Evolutionary conservation across 2,797 vertebrate genomes (phyloP), one percentile per base, ranked within the genome.

Genomic region (Yasuhikotakia modesta): DNA sequence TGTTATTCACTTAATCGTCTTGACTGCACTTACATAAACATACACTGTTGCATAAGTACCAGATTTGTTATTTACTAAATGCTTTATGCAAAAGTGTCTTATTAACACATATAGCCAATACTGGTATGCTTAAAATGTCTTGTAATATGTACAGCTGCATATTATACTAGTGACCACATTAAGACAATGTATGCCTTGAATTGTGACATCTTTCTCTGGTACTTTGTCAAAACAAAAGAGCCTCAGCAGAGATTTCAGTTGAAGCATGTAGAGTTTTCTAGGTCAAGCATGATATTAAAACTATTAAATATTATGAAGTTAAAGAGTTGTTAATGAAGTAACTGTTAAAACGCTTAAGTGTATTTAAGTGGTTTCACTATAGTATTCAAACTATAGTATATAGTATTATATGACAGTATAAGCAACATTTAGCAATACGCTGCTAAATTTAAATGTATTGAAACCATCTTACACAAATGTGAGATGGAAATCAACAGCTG

Each of bases 141-240:
- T 87, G 86, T 89, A 87, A 87, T 86, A 87, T 89, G 89, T 91
- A 88, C 90, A 89, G 87, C 87, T 88, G 84, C 90, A 85, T 89
- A 73, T 73, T 87, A 87, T 91, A 90, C 87, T 91, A 90, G 91
- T 89, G 86, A 84, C 85, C 87, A 88, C 92, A 89, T 89, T 87
- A 85, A 87, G 85, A 90, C 80, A 72, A 87, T 85, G 78, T 90
- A 87, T 90, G 86, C 88, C 80, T 89, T 91, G 85, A 90, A 89
- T 90, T 86, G 87, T 88, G 81, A 85, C 89, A 83, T 84, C 75
- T 82, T 81, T 80, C 81, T 91, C 83, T 89, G 91, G 89, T 92
- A 92, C 86, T 83, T 89, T 53, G 61, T 88, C 70, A 73, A 68
- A 78, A 50, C 78, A 69, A 58, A 32, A 83, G 27, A 57, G 84